Conservation (phyloP, 1,140 invertebrate species). For the Conus betulinus region DNA sequence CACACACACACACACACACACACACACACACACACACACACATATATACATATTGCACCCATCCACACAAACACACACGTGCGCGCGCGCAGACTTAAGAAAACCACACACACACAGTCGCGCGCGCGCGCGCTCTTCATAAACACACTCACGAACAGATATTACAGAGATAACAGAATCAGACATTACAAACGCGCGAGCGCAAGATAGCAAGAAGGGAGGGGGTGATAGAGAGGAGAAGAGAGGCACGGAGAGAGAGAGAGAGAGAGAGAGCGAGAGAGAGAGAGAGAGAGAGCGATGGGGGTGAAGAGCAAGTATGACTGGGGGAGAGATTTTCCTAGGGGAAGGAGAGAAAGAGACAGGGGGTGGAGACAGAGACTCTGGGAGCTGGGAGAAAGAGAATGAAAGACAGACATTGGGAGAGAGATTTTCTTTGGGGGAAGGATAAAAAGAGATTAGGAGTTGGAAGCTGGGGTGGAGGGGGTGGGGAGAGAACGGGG, state of each 20-base stretch:
- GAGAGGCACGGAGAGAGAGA: no score
- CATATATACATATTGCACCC: no score
- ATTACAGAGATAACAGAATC: neutral
- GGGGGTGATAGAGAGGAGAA: neutral
- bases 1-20: no score
- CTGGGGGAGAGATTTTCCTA: neutral
- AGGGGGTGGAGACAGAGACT: neutral
- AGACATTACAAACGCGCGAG: no score
- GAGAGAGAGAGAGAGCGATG: no score
- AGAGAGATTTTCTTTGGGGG: no score
- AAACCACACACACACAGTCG: no score
- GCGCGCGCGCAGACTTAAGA: no score
- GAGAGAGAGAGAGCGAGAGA: no score
- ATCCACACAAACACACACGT: no score
- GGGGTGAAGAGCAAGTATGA: neutral
- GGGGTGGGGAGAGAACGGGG: neutral
- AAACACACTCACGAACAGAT: neutral
- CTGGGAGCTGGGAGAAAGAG: neutral
- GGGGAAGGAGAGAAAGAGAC: neutral
- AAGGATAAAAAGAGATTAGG: neutral
- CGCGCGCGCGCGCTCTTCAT: neutral
- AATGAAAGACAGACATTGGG: no score
- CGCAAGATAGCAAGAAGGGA: neutral
- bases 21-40: constrained; percentile 2
- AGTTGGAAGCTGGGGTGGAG: neutral